Percentiles rank a stretch among this genome's conserved stretches.
These are phyloP conservation scores for Amblyornis subalaris DNA, from an alignment of 2,113 vertebrate species.

Conservation along the genomic window DNA sequence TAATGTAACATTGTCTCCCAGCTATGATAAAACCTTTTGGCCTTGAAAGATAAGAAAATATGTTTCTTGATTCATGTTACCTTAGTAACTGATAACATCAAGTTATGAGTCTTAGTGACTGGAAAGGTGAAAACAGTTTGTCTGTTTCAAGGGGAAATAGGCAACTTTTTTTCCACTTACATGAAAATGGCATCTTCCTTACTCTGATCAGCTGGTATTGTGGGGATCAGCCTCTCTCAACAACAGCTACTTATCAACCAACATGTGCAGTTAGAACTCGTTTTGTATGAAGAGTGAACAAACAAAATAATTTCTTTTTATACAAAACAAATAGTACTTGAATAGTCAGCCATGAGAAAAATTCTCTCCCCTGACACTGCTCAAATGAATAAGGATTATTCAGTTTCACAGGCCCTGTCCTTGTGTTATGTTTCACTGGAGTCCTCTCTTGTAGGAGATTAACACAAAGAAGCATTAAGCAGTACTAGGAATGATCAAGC, in stretches of 20 bases:
- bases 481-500: not conserved
- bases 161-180: not conserved
- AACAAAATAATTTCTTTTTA: not conserved
- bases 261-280: not conserved
- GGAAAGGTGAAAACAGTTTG: constrained; percentile 63
- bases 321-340: not conserved
- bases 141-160: constrained; percentile 34
- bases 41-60: constrained; percentile 72
- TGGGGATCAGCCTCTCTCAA: not conserved
- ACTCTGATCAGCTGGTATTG: not conserved
- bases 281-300: not conserved
- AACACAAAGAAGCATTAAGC: not conserved
- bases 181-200: not conserved
- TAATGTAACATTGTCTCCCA: constrained; percentile 63
- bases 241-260: not conserved
- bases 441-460: not conserved
- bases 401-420: not conserved
- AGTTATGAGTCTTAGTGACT: constrained; percentile 64
- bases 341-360: not conserved
- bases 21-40: constrained; percentile 61
- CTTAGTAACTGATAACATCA: constrained; percentile 71
- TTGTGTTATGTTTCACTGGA: not conserved
- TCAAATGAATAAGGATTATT: not conserved
- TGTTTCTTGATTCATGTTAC: constrained; percentile 65
- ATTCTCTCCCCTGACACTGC: not conserved